Evolutionary conservation across 2,888 invertebrate species (phyloP).

Genomic region (Acronicta aceris): DNA sequence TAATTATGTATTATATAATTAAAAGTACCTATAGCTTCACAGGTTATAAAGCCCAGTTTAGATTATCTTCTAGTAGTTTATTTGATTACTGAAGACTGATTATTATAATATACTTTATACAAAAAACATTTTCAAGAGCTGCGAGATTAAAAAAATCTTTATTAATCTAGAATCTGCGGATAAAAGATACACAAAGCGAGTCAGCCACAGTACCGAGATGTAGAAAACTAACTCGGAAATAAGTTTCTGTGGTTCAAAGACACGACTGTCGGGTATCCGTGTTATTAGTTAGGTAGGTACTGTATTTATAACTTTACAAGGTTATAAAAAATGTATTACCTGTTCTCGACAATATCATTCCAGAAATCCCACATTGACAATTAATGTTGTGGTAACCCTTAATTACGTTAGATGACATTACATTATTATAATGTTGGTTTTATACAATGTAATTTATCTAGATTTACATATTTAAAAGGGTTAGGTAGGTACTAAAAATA

Average conservation of each 20-base stretch:
- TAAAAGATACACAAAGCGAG: constrained; percentile 22
- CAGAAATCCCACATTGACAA: no score
- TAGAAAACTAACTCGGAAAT: constrained; percentile 23
- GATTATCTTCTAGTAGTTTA: not conserved
- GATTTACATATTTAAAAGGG: no score
- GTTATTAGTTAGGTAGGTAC: not conserved
- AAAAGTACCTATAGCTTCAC: not conserved
- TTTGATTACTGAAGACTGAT: not conserved
- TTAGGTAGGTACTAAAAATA: no score
- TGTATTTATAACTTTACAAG: no score
- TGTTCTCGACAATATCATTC: no score
- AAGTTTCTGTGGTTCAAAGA: constrained; percentile 24
- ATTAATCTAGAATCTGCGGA: constrained; percentile 9
- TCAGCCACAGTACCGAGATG: constrained; percentile 1
- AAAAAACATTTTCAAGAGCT: not conserved
- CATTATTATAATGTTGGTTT: no score
- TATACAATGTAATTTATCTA: no score
- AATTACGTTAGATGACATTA: not conserved
- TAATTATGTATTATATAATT: no score
- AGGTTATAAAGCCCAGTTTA: not conserved
- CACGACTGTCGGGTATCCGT: constrained; percentile 3
- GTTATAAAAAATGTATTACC: no score
- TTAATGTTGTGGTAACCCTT: constrained; percentile 11
- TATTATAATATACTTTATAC: no score
- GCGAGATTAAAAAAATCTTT: not conserved